These are phyloP conservation scores for Megalopta genalis DNA, from an alignment of 1,140 invertebrate genomes.

Conservation along the genomic window DNA sequence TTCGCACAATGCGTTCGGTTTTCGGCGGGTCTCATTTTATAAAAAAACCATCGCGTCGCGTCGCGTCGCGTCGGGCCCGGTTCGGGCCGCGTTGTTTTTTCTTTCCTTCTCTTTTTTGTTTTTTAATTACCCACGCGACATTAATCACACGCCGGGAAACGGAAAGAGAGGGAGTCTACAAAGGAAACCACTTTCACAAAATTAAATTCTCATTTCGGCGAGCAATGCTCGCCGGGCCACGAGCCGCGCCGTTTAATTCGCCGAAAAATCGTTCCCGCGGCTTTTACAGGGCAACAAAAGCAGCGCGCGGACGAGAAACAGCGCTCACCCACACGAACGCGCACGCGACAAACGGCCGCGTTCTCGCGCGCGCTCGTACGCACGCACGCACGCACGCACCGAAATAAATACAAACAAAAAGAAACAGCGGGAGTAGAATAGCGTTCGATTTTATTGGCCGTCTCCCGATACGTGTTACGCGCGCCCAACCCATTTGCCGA, in stretches of 20 bases:
- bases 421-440: constrained; percentile 41
- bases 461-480: constrained; percentile 40
- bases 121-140: not conserved
- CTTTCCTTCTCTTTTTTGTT: too few relatives aligned
- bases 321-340: not conserved
- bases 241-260: constrained; percentile 8
- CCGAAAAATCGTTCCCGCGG: constrained; percentile 20
- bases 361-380: too few relatives aligned
- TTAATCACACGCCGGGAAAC: not conserved
- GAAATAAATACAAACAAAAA: constrained; percentile 45
- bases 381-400: too few relatives aligned
- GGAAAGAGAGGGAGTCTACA: not conserved
- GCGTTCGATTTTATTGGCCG: constrained; percentile 67
- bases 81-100: not conserved
- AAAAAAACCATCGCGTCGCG: not conserved
- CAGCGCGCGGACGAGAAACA: not conserved
- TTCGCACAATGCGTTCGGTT: too few relatives aligned
- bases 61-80: too few relatives aligned
- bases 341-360: not conserved
- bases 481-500: constrained; percentile 22
- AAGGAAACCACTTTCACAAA: constrained; percentile 22
- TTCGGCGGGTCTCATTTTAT: not conserved
- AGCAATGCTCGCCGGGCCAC: not conserved
- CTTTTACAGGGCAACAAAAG: constrained; percentile 26
- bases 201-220: constrained; percentile 39